Evolutionary conservation across 2,113 vertebrate genomes (phyloP).

Genomic region (Naja naja): DNA sequence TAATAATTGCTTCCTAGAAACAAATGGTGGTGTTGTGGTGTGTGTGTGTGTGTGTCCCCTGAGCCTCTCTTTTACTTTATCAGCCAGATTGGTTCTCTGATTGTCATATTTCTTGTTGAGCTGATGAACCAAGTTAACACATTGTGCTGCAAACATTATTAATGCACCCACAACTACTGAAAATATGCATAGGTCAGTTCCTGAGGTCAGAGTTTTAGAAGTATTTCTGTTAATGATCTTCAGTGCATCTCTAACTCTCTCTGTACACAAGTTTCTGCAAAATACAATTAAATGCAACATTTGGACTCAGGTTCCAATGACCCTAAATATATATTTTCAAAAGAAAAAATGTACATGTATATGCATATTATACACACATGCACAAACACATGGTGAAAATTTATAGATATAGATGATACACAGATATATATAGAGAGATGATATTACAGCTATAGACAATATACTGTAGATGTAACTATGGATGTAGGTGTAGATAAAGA

Average conservation of each 20-base stretch:
- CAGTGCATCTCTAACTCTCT: not conserved
- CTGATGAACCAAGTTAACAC: slow-evolving; percentile 2
- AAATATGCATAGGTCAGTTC: not conserved
- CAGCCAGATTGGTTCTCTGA: not conserved
- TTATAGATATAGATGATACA: no score
- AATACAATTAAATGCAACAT: not conserved
- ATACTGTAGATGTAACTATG: no score
- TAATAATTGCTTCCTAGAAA: not conserved
- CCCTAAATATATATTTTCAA: not conserved
- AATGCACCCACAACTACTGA: slow-evolving; percentile 1
- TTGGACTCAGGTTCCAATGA: not conserved
- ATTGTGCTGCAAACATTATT: not conserved
- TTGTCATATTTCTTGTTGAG: not conserved
- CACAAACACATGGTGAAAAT: no score
- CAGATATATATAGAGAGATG: no score
- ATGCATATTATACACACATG: no score
- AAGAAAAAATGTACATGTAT: not conserved
- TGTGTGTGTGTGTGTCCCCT: not conserved
- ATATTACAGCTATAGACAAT: no score
- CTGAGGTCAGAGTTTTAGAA: slow-evolving; percentile 7
- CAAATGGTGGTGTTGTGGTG: not conserved
- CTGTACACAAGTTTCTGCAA: not conserved
- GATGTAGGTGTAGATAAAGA: no score
- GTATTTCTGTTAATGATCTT: not conserved
- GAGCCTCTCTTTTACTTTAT: slow-evolving; percentile 5